Evolutionary conservation across 2,888 invertebrate species (phyloP).

Genomic region (Atherix ibis): DNA sequence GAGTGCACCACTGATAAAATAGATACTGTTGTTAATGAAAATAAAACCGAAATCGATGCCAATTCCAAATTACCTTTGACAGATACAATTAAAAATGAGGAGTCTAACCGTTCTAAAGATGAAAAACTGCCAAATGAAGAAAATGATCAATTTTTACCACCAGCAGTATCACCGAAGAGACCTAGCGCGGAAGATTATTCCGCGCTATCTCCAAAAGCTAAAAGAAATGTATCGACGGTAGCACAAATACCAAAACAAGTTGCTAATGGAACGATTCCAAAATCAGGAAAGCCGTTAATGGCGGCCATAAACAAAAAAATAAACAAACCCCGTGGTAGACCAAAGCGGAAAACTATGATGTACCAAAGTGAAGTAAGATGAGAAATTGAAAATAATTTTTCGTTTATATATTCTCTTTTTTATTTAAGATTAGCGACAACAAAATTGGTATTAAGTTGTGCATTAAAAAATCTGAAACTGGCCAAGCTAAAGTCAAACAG

Average conservation of each 20-base stretch:
- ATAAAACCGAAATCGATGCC: no score
- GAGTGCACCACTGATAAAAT: no score
- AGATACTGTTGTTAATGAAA: no score
- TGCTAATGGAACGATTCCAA: constrained; percentile 28
- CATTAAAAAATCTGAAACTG: constrained; percentile 29
- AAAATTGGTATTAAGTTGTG: constrained; percentile 31
- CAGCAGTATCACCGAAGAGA: constrained; percentile 28
- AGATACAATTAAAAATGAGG: no score
- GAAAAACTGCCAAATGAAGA: constrained; percentile 5
- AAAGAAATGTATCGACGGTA: no score
- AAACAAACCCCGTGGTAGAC: constrained; percentile 29
- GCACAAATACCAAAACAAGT: constrained; percentile 7
- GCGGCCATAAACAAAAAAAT: constrained; percentile 26
- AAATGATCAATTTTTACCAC: constrained; percentile 16
- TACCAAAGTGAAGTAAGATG: constrained; percentile 40
- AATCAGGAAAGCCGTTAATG: constrained; percentile 29
- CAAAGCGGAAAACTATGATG: constrained; percentile 35
- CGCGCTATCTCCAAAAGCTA: no score
- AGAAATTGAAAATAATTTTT: neutral
- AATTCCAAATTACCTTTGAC: no score
- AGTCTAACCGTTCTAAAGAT: no score
- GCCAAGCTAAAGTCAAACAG: constrained; percentile 15
- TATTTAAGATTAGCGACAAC: constrained; percentile 35
- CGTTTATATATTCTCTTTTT: constrained; percentile 4
- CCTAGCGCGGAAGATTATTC: no score